Evolutionary conservation across 2,888 invertebrate species (phyloP).

Genomic region (Patella depressa): DNA sequence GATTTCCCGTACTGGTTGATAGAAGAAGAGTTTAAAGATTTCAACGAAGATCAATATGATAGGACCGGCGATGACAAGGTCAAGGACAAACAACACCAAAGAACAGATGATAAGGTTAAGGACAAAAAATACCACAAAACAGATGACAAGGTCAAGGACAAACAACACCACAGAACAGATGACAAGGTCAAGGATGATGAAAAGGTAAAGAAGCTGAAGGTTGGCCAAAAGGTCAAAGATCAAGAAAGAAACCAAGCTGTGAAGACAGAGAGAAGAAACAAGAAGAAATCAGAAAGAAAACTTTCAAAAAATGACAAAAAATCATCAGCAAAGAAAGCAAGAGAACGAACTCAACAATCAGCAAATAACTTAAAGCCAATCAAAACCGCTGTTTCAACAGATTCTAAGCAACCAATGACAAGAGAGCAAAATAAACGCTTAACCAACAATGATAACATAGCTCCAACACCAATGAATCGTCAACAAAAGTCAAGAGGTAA

Average conservation of each 20-base stretch:
- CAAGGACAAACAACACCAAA: neutral
- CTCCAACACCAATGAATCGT: too few species aligned
- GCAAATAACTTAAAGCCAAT: too few species aligned
- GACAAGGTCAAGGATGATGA: slow-evolving; percentile 12
- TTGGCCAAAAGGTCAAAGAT: neutral
- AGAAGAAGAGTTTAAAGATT: neutral
- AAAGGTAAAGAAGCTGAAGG: neutral
- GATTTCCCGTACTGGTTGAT: slow-evolving; percentile 6
- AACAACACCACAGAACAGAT: neutral
- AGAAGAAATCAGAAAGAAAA: too few species aligned
- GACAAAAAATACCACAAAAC: neutral
- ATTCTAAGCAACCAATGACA: too few species aligned
- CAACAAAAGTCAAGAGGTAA: neutral
- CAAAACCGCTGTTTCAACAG: too few species aligned
- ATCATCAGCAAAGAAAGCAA: too few species aligned
- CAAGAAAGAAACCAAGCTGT: slow-evolving; percentile 8
- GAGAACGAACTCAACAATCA: too few species aligned
- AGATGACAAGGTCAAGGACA: neutral
- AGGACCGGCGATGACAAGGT: neutral
- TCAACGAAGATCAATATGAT: neutral
- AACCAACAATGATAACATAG: neutral
- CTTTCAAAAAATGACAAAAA: too few species aligned
- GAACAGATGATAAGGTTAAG: slow-evolving; percentile 12
- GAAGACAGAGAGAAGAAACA: neutral
- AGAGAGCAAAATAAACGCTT: too few species aligned